Conservation (phyloP, 2,797 vertebrate species). For the Phalanger gymnotis region DNA sequence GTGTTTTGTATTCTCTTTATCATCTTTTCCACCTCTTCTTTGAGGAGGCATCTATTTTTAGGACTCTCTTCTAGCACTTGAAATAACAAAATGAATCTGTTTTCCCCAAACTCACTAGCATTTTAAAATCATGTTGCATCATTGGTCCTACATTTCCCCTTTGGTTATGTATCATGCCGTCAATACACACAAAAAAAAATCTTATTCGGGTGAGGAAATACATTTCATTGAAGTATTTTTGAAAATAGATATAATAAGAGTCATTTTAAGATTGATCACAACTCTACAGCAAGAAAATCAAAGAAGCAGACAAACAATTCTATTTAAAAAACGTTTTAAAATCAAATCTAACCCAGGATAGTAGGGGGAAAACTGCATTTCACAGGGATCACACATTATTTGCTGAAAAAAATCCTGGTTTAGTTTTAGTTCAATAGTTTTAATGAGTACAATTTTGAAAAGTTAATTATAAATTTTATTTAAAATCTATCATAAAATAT, state of each 20-base stretch:
- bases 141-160: background rate
- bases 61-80: slow-evolving; percentile 19
- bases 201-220: background rate
- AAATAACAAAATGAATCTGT: slow-evolving; percentile 24
- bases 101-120: background rate
- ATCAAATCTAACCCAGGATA: background rate
- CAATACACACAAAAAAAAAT: background rate
- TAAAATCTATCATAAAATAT: background rate
- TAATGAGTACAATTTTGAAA: background rate
- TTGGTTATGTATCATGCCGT: slow-evolving; percentile 27
- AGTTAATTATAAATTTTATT: background rate
- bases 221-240: slow-evolving; percentile 21
- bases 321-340: background rate
- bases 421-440: background rate
- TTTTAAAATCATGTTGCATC: slow-evolving; percentile 28
- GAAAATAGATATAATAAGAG: slow-evolving; percentile 7
- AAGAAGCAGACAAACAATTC: background rate
- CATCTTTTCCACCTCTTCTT: slow-evolving; percentile 41
- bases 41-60: slow-evolving; percentile 51
- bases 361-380: background rate
- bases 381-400: background rate
- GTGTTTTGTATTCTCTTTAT: background rate
- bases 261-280: background rate
- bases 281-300: slow-evolving; percentile 11
- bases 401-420: background rate